Conservation (phyloP, 2,888 invertebrate genomes). For the Macrosoma leucophasiata region DNA sequence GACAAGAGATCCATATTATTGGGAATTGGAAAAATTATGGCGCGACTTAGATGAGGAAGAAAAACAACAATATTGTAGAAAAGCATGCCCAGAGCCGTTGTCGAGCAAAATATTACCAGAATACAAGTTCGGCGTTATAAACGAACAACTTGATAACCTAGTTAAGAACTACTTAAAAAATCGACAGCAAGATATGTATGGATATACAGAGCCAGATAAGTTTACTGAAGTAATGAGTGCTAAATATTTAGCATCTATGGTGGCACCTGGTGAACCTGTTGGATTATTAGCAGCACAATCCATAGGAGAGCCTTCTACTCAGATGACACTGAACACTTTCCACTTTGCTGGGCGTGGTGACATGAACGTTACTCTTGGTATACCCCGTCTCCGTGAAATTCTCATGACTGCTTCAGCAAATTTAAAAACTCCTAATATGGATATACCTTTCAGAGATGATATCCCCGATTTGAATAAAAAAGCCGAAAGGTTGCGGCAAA, state of each 20-base stretch:
- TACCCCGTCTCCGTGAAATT: constrained; percentile 96
- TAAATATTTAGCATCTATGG: constrained; percentile 85
- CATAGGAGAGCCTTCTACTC: constrained; percentile 99
- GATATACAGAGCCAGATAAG: constrained; percentile 55
- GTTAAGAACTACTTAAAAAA: constrained; percentile 77
- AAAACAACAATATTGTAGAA: constrained; percentile 69
- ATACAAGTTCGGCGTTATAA: constrained; percentile 86
- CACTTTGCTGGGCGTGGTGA: constrained; percentile 99
- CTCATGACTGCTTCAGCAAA: constrained; percentile 96
- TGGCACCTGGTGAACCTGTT: constrained; percentile 96
- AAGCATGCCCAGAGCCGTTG: constrained; percentile 85
- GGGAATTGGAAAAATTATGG: constrained; percentile 82
- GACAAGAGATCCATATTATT: constrained; percentile 77
- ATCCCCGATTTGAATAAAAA: constrained; percentile 63
- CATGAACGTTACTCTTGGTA: constrained; percentile 99
- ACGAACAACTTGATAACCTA: constrained; percentile 85
- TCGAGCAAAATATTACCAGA: constrained; percentile 82
- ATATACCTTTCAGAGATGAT: constrained; percentile 84
- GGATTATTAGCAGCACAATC: constrained; percentile 98
- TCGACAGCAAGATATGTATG: constrained; percentile 43
- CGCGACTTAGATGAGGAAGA: constrained; percentile 74
- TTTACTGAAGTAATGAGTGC: constrained; percentile 83
- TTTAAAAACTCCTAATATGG: constrained; percentile 97
- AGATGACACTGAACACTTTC: constrained; percentile 99
- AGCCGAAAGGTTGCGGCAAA: constrained; percentile 82